A percentile compares a stretch with the other conserved stretches of the same genome.
These are phyloP conservation scores for Selenia dentaria DNA, from an alignment of 2,888 invertebrate genomes.

Conservation along the genomic window DNA sequence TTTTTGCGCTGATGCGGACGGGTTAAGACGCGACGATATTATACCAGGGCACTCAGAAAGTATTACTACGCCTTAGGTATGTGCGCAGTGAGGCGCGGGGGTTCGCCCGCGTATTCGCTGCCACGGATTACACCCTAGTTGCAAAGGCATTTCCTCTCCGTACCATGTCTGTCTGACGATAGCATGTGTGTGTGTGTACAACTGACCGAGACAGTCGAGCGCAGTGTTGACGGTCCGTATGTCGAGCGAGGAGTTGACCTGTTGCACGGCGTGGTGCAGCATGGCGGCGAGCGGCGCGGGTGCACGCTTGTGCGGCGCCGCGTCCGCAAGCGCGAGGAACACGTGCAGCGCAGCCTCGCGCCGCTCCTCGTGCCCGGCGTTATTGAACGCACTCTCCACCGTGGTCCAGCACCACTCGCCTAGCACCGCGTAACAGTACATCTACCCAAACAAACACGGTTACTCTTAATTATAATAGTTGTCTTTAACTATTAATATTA, in stretches of 20 bases:
- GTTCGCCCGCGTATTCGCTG: too few relatives aligned
- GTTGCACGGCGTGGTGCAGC: constrained; percentile 54
- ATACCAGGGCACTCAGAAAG: too few relatives aligned
- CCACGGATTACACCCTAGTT: too few relatives aligned
- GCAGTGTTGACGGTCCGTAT: constrained; percentile 88
- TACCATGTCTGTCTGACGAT: too few relatives aligned
- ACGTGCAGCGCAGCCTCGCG: constrained; percentile 81
- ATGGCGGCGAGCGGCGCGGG: constrained; percentile 71
- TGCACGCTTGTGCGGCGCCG: constrained; percentile 66
- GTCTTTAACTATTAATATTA: too few relatives aligned
- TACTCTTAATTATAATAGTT: too few relatives aligned
- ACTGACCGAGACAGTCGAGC: constrained; percentile 89
- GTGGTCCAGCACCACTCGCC: constrained; percentile 89
- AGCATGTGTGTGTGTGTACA: too few relatives aligned
- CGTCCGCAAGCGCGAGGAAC: constrained; percentile 79
- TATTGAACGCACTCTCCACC: constrained; percentile 86
- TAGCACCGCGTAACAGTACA: constrained; percentile 94
- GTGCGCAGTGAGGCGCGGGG: too few relatives aligned
- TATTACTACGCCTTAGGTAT: too few relatives aligned
- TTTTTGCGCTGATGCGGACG: too few relatives aligned
- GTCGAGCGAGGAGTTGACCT: constrained; percentile 55
- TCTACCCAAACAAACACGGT: constrained; percentile 78
- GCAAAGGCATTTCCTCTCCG: too few relatives aligned
- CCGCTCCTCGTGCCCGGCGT: constrained; percentile 84
- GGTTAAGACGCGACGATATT: too few relatives aligned